phyloP scores from a whole-genome alignment of 2,113 vertebrate species.

The Brienomyrus longianalis region DNA sequence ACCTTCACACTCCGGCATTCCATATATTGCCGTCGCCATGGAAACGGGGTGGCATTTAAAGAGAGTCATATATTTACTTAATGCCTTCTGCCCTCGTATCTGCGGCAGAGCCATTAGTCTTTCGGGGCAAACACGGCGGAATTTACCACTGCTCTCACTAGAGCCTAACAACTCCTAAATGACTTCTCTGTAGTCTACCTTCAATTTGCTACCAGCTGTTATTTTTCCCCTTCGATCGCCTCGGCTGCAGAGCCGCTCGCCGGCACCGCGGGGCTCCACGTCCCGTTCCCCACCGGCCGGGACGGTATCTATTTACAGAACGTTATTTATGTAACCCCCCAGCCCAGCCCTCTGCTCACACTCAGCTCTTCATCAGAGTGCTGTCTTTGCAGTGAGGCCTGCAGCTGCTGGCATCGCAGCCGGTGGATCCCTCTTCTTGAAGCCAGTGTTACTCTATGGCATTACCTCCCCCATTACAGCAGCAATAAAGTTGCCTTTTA shows the following conservation, averaged over 20 bases:
- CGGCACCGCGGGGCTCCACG: background rate
- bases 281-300: slow-evolving; percentile 10
- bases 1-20: slow-evolving; percentile 25
- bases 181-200: slow-evolving; percentile 28
- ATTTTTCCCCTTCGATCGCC: background rate
- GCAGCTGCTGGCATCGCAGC: background rate
- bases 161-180: slow-evolving; percentile 41
- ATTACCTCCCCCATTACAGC: slow-evolving; percentile 52
- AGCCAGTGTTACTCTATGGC: slow-evolving; percentile 33
- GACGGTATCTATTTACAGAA: slow-evolving; percentile 17
- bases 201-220: slow-evolving; percentile 13
- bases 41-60: slow-evolving; percentile 41
- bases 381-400: background rate
- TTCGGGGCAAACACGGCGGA: slow-evolving; percentile 34
- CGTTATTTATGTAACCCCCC: slow-evolving; percentile 10
- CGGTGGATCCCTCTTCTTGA: background rate
- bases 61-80: slow-evolving; percentile 51
- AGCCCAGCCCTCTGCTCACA: background rate
- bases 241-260: background rate
- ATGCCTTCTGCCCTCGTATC: slow-evolving; percentile 44
- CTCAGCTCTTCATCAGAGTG: background rate
- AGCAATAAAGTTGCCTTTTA: slow-evolving; percentile 72
- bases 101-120: slow-evolving; percentile 39
- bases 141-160: slow-evolving; percentile 36
- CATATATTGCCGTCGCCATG: slow-evolving; percentile 35